These are phyloP conservation scores for Fundulus diaphanus DNA, from an alignment of 2,797 vertebrate species.

Conservation along the genomic window DNA sequence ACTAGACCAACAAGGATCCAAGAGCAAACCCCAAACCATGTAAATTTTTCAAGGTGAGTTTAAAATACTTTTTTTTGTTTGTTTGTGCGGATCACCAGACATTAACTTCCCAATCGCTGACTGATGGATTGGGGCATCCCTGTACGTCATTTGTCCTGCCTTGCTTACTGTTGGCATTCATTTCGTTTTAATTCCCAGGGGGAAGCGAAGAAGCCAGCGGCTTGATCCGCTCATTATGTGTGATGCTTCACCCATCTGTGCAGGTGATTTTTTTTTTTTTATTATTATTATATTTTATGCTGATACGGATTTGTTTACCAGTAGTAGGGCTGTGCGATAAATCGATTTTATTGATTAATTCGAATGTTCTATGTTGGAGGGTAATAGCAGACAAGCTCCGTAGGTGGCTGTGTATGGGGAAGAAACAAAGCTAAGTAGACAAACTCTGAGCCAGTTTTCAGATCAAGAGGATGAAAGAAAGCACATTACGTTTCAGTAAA, in stretches of 20 bases:
- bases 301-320: not conserved
- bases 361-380: too few relatives aligned
- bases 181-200: slow-evolving; percentile 42
- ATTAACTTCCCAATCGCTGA: not conserved
- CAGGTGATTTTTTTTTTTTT: slow-evolving; percentile 52
- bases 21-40: slow-evolving; percentile 14
- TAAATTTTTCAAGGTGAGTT: slow-evolving; percentile 45
- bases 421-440: too few relatives aligned
- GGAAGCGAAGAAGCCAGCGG: slow-evolving; percentile 19
- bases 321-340: too few relatives aligned
- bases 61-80: not conserved
- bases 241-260: slow-evolving; percentile 35
- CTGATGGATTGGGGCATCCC: not conserved
- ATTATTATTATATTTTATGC: too few relatives aligned
- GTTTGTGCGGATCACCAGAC: not conserved
- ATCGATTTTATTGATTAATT: too few relatives aligned
- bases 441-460: too few relatives aligned
- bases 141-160: not conserved
- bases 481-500: too few relatives aligned
- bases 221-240: slow-evolving; percentile 10
- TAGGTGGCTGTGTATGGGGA: too few relatives aligned
- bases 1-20: slow-evolving; percentile 11
- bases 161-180: not conserved
- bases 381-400: too few relatives aligned
- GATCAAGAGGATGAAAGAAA: too few relatives aligned